A percentile compares a stretch with the other conserved stretches of the same genome.
These are phyloP conservation scores for Diplodus puntazzo DNA, from an alignment of 2,797 vertebrate species.

Conservation along the genomic window DNA sequence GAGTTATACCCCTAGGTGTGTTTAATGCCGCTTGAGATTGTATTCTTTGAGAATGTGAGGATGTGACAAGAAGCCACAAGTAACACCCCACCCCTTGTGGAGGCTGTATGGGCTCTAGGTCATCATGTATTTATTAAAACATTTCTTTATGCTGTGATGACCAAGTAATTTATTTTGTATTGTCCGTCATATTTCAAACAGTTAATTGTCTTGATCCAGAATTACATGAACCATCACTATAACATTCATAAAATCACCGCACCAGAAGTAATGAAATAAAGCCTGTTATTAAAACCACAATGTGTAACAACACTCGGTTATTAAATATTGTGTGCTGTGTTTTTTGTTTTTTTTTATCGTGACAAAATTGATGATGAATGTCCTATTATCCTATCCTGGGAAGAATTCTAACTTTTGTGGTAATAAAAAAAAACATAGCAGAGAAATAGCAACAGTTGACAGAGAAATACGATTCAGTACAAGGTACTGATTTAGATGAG, in stretches of 20 bases:
- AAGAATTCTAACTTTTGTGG: slow-evolving; percentile 9
- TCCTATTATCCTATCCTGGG: background rate
- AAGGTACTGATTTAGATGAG: background rate
- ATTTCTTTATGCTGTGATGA: too few species aligned
- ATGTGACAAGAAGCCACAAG: too few species aligned
- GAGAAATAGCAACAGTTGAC: slow-evolving; percentile 14
- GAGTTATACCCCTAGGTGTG: too few species aligned
- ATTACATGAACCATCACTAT: background rate
- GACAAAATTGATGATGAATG: background rate
- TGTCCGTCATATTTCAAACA: background rate
- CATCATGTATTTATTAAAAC: too few species aligned
- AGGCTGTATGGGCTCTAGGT: too few species aligned
- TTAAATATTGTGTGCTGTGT: background rate
- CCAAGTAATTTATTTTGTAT: background rate
- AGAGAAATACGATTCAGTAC: slow-evolving; percentile 3
- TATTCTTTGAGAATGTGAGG: too few species aligned
- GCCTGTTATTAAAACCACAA: background rate
- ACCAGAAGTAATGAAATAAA: background rate
- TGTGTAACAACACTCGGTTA: background rate
- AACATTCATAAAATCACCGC: background rate
- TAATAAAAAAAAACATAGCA: background rate
- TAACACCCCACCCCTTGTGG: too few species aligned
- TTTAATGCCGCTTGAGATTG: too few species aligned
- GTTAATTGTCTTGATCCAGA: background rate
- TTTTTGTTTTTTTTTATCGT: background rate